Percentiles rank a stretch among this genome's conserved stretches.
These are phyloP conservation scores for Bombus confusus DNA, from an alignment of 1,140 invertebrate genomes.

Conservation along the genomic window DNA sequence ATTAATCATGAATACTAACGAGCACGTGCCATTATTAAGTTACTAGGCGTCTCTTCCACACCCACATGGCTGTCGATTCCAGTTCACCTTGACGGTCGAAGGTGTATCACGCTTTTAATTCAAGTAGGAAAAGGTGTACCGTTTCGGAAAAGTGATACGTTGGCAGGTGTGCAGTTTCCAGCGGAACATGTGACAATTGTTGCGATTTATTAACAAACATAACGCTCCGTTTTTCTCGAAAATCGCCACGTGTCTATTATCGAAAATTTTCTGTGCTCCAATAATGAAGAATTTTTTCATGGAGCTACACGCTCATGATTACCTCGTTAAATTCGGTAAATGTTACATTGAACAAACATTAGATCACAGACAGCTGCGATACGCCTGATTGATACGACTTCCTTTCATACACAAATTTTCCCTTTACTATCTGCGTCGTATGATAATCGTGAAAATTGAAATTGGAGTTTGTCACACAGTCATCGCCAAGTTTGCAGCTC, in stretches of 20 bases:
- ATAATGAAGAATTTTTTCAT: too few species aligned
- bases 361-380: neutral
- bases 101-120: slow-evolving; percentile 55
- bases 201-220: neutral
- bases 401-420: neutral
- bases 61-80: slow-evolving; percentile 71
- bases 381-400: neutral
- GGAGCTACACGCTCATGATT: neutral
- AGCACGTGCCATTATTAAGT: slow-evolving; percentile 51
- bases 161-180: slow-evolving; percentile 48
- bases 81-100: slow-evolving; percentile 76
- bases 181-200: slow-evolving; percentile 15
- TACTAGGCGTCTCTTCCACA: slow-evolving; percentile 67
- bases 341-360: neutral
- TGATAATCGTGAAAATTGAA: neutral
- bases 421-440: neutral
- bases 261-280: too few species aligned
- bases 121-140: slow-evolving; percentile 63
- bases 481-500: slow-evolving; percentile 16
- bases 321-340: neutral
- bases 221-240: too few species aligned
- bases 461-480: neutral
- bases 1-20: slow-evolving; percentile 9
- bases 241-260: neutral
- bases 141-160: slow-evolving; percentile 68